Conservation (phyloP, 2,797 vertebrate genomes). For the Hoplostethus mediterraneus region DNA sequence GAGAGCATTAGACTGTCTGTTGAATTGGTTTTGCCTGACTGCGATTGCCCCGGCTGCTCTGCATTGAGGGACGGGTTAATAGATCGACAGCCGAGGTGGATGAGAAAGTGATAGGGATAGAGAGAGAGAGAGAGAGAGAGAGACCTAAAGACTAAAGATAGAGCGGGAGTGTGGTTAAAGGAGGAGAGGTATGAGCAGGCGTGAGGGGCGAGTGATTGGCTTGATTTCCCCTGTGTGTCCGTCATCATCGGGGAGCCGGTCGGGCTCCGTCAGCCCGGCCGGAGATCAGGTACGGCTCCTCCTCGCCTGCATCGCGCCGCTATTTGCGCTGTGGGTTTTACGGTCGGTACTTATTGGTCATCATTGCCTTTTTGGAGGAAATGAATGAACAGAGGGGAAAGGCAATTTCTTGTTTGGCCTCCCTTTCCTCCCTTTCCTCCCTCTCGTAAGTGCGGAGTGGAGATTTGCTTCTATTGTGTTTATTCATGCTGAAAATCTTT, state of each 20-base stretch:
- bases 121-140: conserved; percentile 31
- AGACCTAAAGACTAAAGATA: conserved; percentile 9
- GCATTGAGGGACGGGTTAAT: conserved; percentile 63
- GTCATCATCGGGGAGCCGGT: conserved; percentile 49
- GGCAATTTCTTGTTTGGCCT: conserved; percentile 45
- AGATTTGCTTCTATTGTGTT: conserved; percentile 43
- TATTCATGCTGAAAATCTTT: conserved; percentile 64
- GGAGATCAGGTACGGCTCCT: conserved; percentile 37
- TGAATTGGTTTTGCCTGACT: conserved; percentile 66
- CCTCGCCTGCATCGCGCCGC: conserved; percentile 46
- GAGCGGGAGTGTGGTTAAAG: conserved; percentile 39
- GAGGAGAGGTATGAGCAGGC: conserved; percentile 23
- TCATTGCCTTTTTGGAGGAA: conserved; percentile 60
- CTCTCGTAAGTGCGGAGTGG: conserved; percentile 19
- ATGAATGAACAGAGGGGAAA: conserved; percentile 44
- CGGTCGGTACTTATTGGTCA: conserved; percentile 61
- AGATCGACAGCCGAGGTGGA: conserved; percentile 42
- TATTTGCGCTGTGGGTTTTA: conserved; percentile 52
- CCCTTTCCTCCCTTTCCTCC: conserved; percentile 9
- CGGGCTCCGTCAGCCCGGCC: conserved; percentile 44
- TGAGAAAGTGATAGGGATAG: conserved; percentile 31
- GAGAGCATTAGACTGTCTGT: conserved; percentile 60
- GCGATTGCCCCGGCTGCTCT: conserved; percentile 50
- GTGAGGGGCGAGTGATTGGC: conserved; percentile 53
- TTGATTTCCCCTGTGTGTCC: conserved; percentile 69